Conservation (phyloP, 2,797 vertebrate species). For the Allobates femoralis region DNA sequence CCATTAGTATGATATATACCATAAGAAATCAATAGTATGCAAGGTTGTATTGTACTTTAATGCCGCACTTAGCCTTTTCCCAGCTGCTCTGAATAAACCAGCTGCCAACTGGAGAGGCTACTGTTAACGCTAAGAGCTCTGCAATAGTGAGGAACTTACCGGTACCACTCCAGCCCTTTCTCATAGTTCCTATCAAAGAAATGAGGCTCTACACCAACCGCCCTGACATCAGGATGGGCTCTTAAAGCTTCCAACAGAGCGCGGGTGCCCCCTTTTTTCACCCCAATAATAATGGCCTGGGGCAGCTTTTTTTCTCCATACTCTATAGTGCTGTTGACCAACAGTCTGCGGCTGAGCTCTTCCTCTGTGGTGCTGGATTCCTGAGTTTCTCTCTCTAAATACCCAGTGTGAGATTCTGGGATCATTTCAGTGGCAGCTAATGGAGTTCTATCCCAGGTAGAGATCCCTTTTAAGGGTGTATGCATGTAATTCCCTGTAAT, state of each 20-base stretch:
- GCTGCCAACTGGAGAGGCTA: background rate
- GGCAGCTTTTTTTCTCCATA: conserved; percentile 94
- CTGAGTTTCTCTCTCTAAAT: conserved; percentile 78
- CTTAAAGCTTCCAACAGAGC: conserved; percentile 94
- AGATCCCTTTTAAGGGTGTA: background rate
- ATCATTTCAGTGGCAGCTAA: conserved; percentile 78
- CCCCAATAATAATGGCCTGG: conserved; percentile 95
- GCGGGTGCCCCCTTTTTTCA: conserved; percentile 96
- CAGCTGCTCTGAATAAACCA: background rate
- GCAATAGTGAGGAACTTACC: conserved; percentile 76
- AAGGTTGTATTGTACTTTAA: background rate
- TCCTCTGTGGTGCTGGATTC: conserved; percentile 88
- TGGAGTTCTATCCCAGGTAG: conserved; percentile 78
- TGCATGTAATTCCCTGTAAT: conserved; percentile 31
- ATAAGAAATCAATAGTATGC: background rate
- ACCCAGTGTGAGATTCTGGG: conserved; percentile 72
- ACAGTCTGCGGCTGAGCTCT: conserved; percentile 78
- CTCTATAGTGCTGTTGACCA: conserved; percentile 82
- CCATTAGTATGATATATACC: background rate
- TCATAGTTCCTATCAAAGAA: conserved; percentile 99
- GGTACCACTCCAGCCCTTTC: conserved; percentile 96
- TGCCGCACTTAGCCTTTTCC: background rate
- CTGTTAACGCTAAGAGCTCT: background rate
- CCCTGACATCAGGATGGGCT: conserved; percentile 95
- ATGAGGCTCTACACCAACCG: conserved; percentile 95